Evolutionary conservation across 2,113 vertebrate genomes (phyloP), one percentile per base, ranked within the genome.

Genomic region (Dromiciops gliroides): DNA sequence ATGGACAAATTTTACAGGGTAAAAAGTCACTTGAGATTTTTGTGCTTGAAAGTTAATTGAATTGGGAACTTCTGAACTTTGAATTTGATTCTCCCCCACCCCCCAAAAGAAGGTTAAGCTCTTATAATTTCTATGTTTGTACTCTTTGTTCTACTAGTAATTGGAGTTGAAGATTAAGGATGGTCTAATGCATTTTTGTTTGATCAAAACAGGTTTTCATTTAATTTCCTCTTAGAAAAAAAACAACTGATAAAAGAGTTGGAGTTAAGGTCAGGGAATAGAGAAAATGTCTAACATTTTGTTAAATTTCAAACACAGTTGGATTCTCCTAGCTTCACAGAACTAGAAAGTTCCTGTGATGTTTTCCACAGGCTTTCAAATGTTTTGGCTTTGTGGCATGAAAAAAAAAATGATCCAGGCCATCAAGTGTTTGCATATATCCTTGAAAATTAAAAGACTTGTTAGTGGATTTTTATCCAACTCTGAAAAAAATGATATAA

Each of bases 31-130:
- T 44, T 1, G 0, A 51, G 19, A 60, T 48, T 23, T 47, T 2
- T 22, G 51, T 22, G 16, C 60, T 94, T 93, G 51, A 24, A 96
- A 91, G 95, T 0, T 26, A 53, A 23, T 48, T 37, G 49, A 91
- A 95, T 88, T 25, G 24, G 91, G 53, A 91, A 49, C 60, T 89
- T 94, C 90, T 96, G 96, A 94, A 47, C 48, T 48, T 91, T 1
- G 49, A 28, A 53, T 91, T 94, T 90, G 89, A 89, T 95, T 89
- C 24, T 11, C 2, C 16, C 48, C 56, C 91, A 48, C 56, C 2
- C 0, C 53, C 67, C 93, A 60, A 92, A 37, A 89, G 50, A 60
- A 91, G 88, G 47, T 0, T 5, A 53, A 48, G 0, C 9, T 8
- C 7, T 2, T 19, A 90, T 51, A 28, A 28, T 0, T 53, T 83